These are phyloP conservation scores for Oligia fasciuncula DNA, from an alignment of 2,888 invertebrate species.

Conservation along the genomic window DNA sequence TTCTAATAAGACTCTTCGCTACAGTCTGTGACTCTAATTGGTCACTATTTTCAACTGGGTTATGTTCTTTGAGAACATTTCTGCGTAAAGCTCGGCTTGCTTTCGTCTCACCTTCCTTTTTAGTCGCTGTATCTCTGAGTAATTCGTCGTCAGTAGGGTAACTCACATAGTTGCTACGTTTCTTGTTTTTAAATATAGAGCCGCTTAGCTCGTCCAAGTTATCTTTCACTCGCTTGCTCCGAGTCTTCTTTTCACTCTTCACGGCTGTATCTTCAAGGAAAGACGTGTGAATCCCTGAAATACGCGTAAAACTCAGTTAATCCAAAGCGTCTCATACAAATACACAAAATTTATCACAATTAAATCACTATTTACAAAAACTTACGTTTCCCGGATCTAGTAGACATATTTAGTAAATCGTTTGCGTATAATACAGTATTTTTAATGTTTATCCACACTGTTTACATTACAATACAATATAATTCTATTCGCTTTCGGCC, in stretches of 20 bases:
- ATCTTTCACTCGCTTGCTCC: slow-evolving; percentile 76
- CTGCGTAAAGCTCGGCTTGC: slow-evolving; percentile 67
- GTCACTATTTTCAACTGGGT: slow-evolving; percentile 58
- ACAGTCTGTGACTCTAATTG: slow-evolving; percentile 56
- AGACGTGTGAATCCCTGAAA: slow-evolving; percentile 81
- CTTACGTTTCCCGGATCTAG: slow-evolving; percentile 87
- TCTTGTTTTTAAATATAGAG: slow-evolving; percentile 69
- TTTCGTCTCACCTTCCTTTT: slow-evolving; percentile 57
- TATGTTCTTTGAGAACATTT: slow-evolving; percentile 76
- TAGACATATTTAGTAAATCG: slow-evolving; percentile 76
- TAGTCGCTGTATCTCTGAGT: slow-evolving; percentile 38
- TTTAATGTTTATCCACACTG: slow-evolving; percentile 48
- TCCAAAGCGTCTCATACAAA: slow-evolving; percentile 1
- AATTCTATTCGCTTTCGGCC: slow-evolving; percentile 54
- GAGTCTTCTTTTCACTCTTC: slow-evolving; percentile 77
- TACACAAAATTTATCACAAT: not conserved
- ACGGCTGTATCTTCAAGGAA: slow-evolving; percentile 65
- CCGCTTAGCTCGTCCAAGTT: slow-evolving; percentile 66
- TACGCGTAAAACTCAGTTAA: slow-evolving; percentile 2
- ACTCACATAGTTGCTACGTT: slow-evolving; percentile 80
- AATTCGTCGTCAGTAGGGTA: slow-evolving; percentile 79
- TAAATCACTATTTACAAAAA: slow-evolving; percentile 41
- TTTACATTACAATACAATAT: slow-evolving; percentile 50
- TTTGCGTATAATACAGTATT: slow-evolving; percentile 13
- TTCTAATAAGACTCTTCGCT: slow-evolving; percentile 63